Base-by-base conservation (phyloP, 2,113 vertebrate genomes). In the Scalopus aquaticus region DNA sequence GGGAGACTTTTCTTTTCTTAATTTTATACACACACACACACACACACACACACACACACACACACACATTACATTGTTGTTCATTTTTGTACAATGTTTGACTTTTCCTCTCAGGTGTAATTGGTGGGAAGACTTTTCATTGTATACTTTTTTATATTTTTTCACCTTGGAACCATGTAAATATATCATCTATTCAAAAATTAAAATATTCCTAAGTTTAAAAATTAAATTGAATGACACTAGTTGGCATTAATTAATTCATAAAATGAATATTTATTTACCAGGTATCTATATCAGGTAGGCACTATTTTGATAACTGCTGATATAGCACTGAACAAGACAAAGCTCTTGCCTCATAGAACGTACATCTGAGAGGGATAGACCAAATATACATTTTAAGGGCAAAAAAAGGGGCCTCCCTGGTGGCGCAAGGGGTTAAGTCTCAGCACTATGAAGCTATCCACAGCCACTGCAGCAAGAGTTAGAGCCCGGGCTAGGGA, bases 191-290 rank as follows among this genome's bases (percentile, higher is more conserved):
- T 88, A 69, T 78, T 77, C 15, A 80, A 93, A 91, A 49, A 58
- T 20, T 69, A n/a, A n/a, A 73, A 74, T 24, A 88, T 70, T 64
- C 37, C 26, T 44, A 49, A 49, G 44, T 46, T 80, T 70, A 90
- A 35, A 90, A 80, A 54, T 88, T 74, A 80, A 90, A 49, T 79
- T 92, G 70, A 90, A 64, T 69, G 81, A 24, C 12, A 84, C 3
- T 67, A 69, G 16, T 19, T 51, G 44, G 78, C 17, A 56, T 39
- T 64, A 88, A 64, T 72, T 77, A 90, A 82, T 39, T 90, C 37
- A 76, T 7, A 60, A 10, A 79, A 74, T 22, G 49, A 73, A 73
- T 49, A 73, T 64, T 90, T 54, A 73, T 64, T 92, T 87, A 72
- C 28, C 70, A 94, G 46, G 42, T 60, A 20, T 69, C 69, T 77